Conservation (phyloP, 2,888 invertebrate genomes). For the Luperina nickerlii region DNA sequence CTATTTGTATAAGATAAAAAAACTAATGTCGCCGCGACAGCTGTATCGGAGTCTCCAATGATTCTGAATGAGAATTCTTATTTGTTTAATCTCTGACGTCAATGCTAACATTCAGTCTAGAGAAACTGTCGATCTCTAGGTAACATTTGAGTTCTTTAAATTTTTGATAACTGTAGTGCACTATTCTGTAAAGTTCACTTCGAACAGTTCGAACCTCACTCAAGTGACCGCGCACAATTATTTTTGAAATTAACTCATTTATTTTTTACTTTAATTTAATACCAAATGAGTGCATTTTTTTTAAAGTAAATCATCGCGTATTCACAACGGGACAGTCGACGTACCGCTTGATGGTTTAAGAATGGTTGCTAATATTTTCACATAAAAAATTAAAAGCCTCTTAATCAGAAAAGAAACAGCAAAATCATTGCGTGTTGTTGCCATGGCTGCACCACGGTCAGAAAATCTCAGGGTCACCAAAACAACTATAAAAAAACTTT, state of each 20-base stretch:
- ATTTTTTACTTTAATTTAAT: neutral
- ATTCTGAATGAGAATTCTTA: neutral
- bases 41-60: constrained; percentile 10
- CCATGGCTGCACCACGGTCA: neutral
- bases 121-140: neutral
- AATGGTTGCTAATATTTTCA: neutral
- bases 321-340: too few relatives aligned
- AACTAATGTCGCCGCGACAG: constrained; percentile 7
- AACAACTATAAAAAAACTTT: neutral
- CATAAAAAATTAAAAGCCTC: neutral
- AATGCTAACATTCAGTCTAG: constrained; percentile 9
- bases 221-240: too few relatives aligned
- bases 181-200: neutral
- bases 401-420: neutral
- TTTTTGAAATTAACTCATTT: neutral
- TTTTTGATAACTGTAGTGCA: neutral
- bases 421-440: neutral
- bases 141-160: neutral
- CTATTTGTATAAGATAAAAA: constrained; percentile 16
- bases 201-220: neutral
- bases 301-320: too few relatives aligned
- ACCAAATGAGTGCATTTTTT: neutral
- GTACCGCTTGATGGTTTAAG: neutral
- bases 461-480: too few relatives aligned
- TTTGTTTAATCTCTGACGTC: constrained; percentile 20